A percentile compares a stretch with the other conserved stretches of the same genome.
phyloP scores from a whole-genome alignment of 2,888 invertebrate species.

The Lepidocyrtinus sp. region DNA sequence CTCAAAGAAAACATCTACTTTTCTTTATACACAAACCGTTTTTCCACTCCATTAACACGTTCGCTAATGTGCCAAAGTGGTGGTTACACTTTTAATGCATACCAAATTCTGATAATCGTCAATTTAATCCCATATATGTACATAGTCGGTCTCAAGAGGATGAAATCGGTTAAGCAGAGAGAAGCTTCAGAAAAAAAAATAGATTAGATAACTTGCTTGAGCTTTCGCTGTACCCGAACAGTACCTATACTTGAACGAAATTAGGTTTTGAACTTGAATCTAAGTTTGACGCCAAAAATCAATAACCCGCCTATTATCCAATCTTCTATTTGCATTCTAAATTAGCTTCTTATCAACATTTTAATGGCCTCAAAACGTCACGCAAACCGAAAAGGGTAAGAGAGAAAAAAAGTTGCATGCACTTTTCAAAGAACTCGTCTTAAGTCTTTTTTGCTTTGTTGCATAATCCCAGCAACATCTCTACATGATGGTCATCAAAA shows the following conservation, averaged over 20 bases:
- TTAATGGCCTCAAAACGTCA: constrained; percentile 14
- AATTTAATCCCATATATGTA: background rate
- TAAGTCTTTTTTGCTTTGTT: background rate
- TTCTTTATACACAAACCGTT: background rate
- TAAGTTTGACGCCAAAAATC: constrained; percentile 13
- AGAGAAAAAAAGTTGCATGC: too few species aligned
- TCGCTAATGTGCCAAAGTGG: constrained; percentile 20
- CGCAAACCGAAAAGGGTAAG: background rate
- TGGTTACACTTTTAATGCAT: constrained; percentile 18
- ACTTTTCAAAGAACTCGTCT: constrained; percentile 5
- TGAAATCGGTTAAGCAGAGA: too few species aligned
- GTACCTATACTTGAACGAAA: background rate
- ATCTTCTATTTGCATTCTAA: background rate
- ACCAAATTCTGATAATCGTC: constrained; percentile 4
- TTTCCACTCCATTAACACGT: constrained; percentile 3
- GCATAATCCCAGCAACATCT: too few species aligned
- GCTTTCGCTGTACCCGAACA: constrained; percentile 13
- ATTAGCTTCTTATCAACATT: constrained; percentile 14
- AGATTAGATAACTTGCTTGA: too few species aligned
- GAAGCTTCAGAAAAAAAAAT: background rate
- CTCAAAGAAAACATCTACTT: background rate
- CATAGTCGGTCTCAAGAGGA: too few species aligned
- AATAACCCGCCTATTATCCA: constrained; percentile 16
- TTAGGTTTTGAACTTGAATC: too few species aligned
- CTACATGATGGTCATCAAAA: background rate